A percentile compares a stretch with the other conserved stretches of the same genome.
Conservation (phyloP, 2,113 vertebrate species). For the Scolopax mira region DNA sequence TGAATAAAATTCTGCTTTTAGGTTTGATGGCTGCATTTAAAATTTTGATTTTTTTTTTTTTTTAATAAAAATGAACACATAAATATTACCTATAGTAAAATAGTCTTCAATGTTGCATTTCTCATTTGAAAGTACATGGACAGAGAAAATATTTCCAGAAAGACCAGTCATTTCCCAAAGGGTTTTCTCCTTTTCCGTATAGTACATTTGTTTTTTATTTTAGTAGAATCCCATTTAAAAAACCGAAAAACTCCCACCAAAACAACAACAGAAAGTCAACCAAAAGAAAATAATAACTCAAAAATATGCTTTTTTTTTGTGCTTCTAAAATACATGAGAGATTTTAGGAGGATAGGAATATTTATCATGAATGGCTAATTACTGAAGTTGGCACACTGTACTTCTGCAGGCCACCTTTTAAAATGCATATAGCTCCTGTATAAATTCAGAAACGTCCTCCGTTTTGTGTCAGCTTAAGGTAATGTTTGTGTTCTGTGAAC, state of each 20-base stretch:
- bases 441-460: accelerated
- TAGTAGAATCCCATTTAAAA: not conserved
- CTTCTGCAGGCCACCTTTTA: not conserved
- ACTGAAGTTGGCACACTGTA: accelerated
- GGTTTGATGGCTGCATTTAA: not conserved
- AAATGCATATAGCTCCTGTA: not conserved
- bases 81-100: not conserved
- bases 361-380: not conserved
- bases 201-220: not conserved
- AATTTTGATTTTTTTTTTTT: not conserved
- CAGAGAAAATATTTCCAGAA: not conserved
- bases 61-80: not conserved
- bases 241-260: not conserved
- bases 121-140: not conserved
- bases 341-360: not conserved
- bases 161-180: not conserved
- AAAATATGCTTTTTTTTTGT: not conserved
- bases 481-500: accelerated
- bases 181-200: not conserved
- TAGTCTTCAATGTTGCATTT: not conserved
- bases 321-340: not conserved
- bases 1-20: not conserved
- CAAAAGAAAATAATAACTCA: not conserved
- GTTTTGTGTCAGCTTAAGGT: not conserved
- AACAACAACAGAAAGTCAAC: not conserved